phyloP scores from a whole-genome alignment of 2,113 vertebrate genomes.

The Cavia porcellus region DNA sequence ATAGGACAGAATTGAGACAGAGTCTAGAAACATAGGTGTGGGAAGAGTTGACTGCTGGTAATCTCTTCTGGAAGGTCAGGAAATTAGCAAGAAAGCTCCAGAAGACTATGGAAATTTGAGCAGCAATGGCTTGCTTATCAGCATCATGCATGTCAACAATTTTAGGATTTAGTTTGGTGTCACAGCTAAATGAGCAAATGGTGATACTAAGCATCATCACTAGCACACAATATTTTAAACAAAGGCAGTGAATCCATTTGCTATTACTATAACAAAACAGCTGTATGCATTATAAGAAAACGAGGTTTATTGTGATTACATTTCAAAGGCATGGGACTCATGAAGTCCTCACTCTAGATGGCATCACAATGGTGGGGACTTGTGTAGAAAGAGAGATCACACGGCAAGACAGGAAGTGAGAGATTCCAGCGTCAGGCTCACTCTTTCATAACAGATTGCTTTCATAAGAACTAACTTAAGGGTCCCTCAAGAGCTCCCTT shows the following conservation, averaged over 20 bases:
- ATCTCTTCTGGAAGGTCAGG: not conserved
- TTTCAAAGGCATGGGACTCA: not conserved
- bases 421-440: not conserved
- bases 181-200: not conserved
- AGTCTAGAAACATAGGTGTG: not conserved
- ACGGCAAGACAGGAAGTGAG: not conserved
- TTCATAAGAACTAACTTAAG: not conserved
- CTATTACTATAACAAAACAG: not conserved
- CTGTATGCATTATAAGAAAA: not conserved
- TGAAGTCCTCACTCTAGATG: not conserved
- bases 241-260: not conserved
- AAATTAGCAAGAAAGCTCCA: not conserved
- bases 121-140: not conserved
- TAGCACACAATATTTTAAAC: not conserved
- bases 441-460: not conserved
- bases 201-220: not conserved
- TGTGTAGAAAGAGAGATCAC: not conserved
- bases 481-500: not conserved
- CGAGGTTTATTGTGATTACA: not conserved
- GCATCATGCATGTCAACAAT: not conserved
- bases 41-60: not conserved
- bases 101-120: not conserved
- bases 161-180: not conserved
- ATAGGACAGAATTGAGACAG: not conserved
- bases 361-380: not conserved